phyloP scores from a whole-genome alignment of 2,888 invertebrate species.

The Pammene fasciana region DNA sequence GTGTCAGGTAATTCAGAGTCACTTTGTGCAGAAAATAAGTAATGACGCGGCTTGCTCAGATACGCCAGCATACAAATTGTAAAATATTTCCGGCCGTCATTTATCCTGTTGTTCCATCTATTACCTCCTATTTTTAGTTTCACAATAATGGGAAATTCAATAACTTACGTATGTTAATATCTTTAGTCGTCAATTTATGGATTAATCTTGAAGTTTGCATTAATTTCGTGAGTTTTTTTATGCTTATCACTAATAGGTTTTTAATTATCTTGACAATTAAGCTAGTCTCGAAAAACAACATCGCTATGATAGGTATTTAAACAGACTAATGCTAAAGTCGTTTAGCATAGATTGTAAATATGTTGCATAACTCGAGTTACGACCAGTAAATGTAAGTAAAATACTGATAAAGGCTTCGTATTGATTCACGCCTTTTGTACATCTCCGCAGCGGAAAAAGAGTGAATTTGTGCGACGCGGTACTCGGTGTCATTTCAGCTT shows the following conservation, averaged over 20 bases:
- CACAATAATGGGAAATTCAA: not conserved
- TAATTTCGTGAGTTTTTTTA: not conserved
- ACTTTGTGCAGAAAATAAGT: slow-evolving; percentile 8
- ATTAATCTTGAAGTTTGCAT: not conserved
- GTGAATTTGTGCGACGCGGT: too few species aligned
- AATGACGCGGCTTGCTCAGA: not conserved
- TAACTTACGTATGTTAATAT: not conserved
- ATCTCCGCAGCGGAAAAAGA: too few species aligned
- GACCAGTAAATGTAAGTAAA: slow-evolving; percentile 14
- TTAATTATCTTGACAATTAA: slow-evolving; percentile 16
- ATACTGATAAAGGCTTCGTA: not conserved
- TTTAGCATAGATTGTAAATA: not conserved
- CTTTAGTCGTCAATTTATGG: not conserved
- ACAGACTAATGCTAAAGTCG: not conserved
- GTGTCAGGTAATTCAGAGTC: not conserved
- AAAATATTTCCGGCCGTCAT: not conserved
- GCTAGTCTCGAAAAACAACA: not conserved
- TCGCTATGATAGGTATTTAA: slow-evolving; percentile 5
- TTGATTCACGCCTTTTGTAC: not conserved
- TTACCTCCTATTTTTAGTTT: not conserved
- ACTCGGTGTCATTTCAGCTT: too few species aligned
- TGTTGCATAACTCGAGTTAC: slow-evolving; percentile 17
- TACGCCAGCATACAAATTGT: not conserved
- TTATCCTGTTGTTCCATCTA: too few species aligned
- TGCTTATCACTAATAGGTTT: not conserved